These are phyloP conservation scores for Tamandua tetradactyla DNA, from an alignment of 2,797 vertebrate species.

Conservation along the genomic window DNA sequence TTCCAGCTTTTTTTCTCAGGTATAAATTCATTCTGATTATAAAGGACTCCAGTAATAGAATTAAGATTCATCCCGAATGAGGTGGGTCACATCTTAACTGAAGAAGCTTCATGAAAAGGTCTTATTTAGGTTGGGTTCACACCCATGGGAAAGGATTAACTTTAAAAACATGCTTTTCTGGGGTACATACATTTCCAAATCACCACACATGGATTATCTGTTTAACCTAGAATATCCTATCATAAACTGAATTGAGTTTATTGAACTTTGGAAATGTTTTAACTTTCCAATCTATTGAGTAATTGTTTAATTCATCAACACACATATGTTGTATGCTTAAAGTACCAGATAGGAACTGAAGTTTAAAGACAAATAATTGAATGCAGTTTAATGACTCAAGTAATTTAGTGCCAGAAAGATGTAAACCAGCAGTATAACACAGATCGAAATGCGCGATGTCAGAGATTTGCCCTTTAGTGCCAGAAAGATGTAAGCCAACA, in stretches of 20 bases:
- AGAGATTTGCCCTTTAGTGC: not conserved
- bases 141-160: too few species aligned
- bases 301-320: not conserved
- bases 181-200: too few species aligned
- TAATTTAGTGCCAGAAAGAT: not conserved
- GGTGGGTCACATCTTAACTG: too few species aligned
- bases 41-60: too few species aligned
- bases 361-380: constrained; percentile 31
- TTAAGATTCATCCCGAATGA: too few species aligned
- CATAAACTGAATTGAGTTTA: not conserved
- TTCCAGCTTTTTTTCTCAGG: too few species aligned
- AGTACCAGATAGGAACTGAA: not conserved
- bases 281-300: not conserved
- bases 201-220: not conserved
- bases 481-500: not conserved
- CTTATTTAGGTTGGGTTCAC: too few species aligned
- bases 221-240: not conserved
- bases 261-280: not conserved
- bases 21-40: too few species aligned
- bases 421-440: not conserved
- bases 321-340: not conserved
- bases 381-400: not conserved
- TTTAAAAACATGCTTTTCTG: too few species aligned
- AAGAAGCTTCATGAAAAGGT: too few species aligned
- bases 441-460: not conserved